A percentile compares a stretch with the other conserved stretches of the same genome.
These are phyloP conservation scores for Chrysolina haemoptera DNA, from an alignment of 2,888 invertebrate genomes.

Conservation along the genomic window DNA sequence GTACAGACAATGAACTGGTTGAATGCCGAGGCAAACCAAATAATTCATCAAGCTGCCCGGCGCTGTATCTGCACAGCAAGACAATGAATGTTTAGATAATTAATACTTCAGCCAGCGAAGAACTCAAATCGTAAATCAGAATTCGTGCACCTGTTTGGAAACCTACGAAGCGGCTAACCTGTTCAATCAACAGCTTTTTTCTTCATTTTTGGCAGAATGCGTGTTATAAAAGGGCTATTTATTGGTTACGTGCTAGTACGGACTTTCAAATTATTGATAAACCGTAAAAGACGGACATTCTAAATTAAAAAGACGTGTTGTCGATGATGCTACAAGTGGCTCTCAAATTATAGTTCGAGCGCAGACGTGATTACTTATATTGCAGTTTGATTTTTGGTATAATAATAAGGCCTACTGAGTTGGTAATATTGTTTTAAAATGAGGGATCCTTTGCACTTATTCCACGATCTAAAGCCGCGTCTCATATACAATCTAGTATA, in stretches of 20 bases:
- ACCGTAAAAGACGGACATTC: not conserved
- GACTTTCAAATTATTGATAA: not conserved
- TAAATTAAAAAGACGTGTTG: constrained; percentile 4
- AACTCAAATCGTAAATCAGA: constrained; percentile 22
- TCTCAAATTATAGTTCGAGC: not conserved
- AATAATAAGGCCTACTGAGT: not conserved
- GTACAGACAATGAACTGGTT: not conserved
- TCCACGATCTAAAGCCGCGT: not conserved
- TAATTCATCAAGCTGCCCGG: constrained; percentile 29
- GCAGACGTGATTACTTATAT: not conserved
- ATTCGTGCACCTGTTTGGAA: constrained; percentile 15
- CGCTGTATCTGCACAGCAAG: constrained; percentile 22
- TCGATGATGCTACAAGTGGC: not conserved
- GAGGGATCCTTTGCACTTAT: not conserved
- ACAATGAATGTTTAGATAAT: constrained; percentile 30
- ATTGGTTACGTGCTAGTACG: not conserved
- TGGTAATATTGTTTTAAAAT: not conserved
- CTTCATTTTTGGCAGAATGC: constrained; percentile 20
- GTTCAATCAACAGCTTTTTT: constrained; percentile 8
- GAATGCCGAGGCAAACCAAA: constrained; percentile 11
- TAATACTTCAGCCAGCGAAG: constrained; percentile 27
- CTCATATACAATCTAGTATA: not conserved
- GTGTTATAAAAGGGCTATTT: constrained; percentile 10
- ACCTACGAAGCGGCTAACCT: constrained; percentile 9
- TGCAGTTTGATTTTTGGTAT: not conserved